These are phyloP conservation scores for Tapirus indicus DNA, from an alignment of 2,797 vertebrate genomes.

Conservation along the genomic window DNA sequence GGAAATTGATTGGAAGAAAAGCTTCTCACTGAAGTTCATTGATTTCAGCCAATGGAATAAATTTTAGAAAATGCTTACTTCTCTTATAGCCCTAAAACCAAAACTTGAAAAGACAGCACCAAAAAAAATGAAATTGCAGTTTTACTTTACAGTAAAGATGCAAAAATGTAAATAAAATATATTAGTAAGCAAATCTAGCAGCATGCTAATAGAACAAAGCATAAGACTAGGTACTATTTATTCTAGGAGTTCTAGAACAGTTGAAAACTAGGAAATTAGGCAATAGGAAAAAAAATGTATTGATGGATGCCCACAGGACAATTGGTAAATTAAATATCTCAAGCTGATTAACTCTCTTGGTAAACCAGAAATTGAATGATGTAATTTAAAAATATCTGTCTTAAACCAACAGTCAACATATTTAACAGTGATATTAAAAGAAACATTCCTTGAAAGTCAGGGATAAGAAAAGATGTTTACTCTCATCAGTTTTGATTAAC, in stretches of 20 bases:
- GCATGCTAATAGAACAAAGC: background rate
- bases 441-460: background rate
- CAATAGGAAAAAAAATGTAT: background rate
- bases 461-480: background rate
- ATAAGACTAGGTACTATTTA: background rate
- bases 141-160: conserved; percentile 27
- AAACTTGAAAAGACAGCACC: conserved; percentile 10
- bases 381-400: background rate
- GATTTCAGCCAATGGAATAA: conserved; percentile 29
- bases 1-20: conserved; percentile 37
- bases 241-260: background rate
- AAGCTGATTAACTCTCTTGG: background rate
- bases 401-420: conserved; percentile 2
- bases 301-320: background rate
- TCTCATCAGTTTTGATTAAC: background rate
- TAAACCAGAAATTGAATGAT: conserved; percentile 22
- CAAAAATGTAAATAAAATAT: conserved; percentile 38
- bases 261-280: conserved; percentile 13
- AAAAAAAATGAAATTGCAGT: background rate
- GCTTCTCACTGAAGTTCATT: conserved; percentile 9
- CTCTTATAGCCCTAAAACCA: background rate
- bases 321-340: conserved; percentile 19
- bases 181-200: conserved; percentile 12
- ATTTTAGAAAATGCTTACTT: conserved; percentile 31
- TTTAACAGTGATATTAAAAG: background rate